Percentiles rank a stretch among this genome's conserved stretches.
phyloP scores from a whole-genome alignment of 2,797 vertebrate genomes.

The Melanotaenia nigrans region DNA sequence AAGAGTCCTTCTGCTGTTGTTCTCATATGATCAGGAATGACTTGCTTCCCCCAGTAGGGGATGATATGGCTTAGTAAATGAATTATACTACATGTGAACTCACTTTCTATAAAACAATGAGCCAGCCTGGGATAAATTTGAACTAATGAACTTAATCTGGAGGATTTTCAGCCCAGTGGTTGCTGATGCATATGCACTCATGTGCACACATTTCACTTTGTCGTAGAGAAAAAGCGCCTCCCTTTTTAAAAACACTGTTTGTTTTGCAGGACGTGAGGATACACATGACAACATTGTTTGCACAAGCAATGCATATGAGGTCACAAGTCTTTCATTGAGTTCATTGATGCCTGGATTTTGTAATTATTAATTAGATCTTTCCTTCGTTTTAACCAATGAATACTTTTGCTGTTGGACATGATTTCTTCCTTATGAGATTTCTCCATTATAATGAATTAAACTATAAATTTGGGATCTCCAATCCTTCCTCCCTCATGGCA shows the following conservation, averaged over 20 bases:
- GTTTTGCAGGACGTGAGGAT: constrained; percentile 50
- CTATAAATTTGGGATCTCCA: neutral
- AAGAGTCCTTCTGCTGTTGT: constrained; percentile 46
- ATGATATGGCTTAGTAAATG: constrained; percentile 38
- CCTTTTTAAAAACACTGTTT: constrained; percentile 12
- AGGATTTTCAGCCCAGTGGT: neutral
- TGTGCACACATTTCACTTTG: neutral
- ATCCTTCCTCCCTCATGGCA: neutral
- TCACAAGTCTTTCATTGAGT: constrained; percentile 1
- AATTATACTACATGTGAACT: constrained; percentile 42
- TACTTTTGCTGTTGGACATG: neutral
- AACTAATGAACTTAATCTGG: constrained; percentile 25
- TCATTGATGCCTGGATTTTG: neutral
- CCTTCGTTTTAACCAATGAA: neutral
- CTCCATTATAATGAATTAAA: neutral
- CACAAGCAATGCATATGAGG: constrained; percentile 34
- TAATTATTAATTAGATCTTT: neutral
- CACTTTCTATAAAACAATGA: constrained; percentile 27
- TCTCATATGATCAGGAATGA: constrained; percentile 42
- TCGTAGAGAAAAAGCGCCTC: neutral
- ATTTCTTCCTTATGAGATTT: neutral
- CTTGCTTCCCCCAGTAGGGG: constrained; percentile 21
- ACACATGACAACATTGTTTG: constrained; percentile 44
- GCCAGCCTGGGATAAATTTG: constrained; percentile 44
- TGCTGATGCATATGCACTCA: neutral